A percentile compares a stretch with the other conserved stretches of the same genome.
phyloP scores from a whole-genome alignment of 2,888 invertebrate genomes.

The Phragmatobia fuliginosa region DNA sequence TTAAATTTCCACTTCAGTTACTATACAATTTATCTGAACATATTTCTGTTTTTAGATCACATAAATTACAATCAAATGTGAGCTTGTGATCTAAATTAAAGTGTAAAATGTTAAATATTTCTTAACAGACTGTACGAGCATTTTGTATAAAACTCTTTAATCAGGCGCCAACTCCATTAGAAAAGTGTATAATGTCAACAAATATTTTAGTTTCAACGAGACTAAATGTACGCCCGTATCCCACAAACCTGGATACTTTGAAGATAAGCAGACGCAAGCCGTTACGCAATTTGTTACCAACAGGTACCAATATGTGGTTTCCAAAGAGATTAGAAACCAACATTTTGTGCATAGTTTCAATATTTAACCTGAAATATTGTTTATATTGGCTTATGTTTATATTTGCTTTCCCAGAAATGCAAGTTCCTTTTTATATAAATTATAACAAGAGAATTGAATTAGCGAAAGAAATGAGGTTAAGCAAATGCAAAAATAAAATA shows the following conservation, averaged over 20 bases:
- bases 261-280: slow-evolving; percentile 58
- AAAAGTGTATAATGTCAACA: slow-evolving; percentile 58
- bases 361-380: slow-evolving; percentile 30
- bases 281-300: slow-evolving; percentile 57
- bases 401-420: background rate
- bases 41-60: background rate
- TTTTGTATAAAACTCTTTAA: slow-evolving; percentile 47
- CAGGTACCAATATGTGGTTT: slow-evolving; percentile 17
- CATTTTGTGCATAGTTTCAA: slow-evolving; percentile 49
- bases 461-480: background rate
- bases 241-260: slow-evolving; percentile 52
- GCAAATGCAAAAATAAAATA: background rate
- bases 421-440: background rate
- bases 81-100: background rate
- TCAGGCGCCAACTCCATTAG: slow-evolving; percentile 33
- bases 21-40: background rate
- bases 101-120: slow-evolving; percentile 4
- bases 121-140: slow-evolving; percentile 23
- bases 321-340: slow-evolving; percentile 40
- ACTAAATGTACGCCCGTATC: slow-evolving; percentile 52
- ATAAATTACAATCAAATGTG: background rate
- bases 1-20: background rate
- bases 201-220: slow-evolving; percentile 67
- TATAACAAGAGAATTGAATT: background rate
- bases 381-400: slow-evolving; percentile 16